Percentiles rank a stretch among this genome's conserved stretches.
These are phyloP conservation scores for Cephus pygmeus DNA, from an alignment of 2,888 invertebrate genomes.

Conservation along the genomic window DNA sequence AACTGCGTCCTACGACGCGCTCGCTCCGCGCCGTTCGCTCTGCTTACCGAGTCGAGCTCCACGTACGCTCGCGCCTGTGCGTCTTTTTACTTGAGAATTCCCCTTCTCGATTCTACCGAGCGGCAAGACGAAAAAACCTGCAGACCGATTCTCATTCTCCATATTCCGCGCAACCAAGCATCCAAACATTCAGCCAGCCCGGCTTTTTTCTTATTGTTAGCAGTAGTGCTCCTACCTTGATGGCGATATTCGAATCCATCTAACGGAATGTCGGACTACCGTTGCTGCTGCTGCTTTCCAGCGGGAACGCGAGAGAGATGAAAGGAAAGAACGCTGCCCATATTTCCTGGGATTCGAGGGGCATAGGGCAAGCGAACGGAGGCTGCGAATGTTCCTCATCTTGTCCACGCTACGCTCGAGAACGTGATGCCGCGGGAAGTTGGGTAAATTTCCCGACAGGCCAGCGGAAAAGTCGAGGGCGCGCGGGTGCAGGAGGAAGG, in stretches of 20 bases:
- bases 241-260: too few species aligned
- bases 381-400: neutral
- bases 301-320: neutral
- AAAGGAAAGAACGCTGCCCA: neutral
- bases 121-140: constrained; percentile 1
- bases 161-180: too few species aligned
- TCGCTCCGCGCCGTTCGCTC: too few species aligned
- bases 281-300: too few species aligned
- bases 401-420: neutral
- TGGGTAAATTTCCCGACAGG: neutral
- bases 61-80: constrained; percentile 28
- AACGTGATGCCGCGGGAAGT: neutral
- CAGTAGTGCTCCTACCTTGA: too few species aligned
- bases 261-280: too few species aligned
- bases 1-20: constrained; percentile 39
- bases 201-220: too few species aligned
- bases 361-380: neutral
- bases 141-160: too few species aligned
- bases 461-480: neutral
- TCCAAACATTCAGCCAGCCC: too few species aligned
- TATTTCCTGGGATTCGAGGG: neutral
- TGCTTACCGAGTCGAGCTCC: too few species aligned
- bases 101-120: constrained; percentile 18
- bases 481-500: neutral
- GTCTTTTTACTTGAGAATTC: constrained; percentile 24